Evolutionary conservation across 2,113 vertebrate genomes (phyloP), one percentile per base, ranked within the genome.

Genomic region (Spea bombifrons): DNA sequence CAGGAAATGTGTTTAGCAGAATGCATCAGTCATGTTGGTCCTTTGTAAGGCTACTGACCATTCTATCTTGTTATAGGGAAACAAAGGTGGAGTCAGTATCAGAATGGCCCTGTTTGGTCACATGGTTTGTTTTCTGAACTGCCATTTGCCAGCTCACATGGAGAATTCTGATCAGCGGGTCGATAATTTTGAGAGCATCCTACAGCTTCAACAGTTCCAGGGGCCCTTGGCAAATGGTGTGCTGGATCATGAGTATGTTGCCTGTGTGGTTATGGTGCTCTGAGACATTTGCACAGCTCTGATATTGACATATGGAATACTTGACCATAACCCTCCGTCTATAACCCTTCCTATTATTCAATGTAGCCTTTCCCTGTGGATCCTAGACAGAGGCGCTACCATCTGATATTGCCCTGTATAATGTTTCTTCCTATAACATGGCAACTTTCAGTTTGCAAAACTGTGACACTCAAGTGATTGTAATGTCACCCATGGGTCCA

Each of bases 61-160:
- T 63, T 68, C 7, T 12, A 3, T 74, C 81, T 81, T 0, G 45
- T 65, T 80, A 65, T 82, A 99, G 97, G 97, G 97, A 73, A 99
- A 99, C 87, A 99, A 99, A 87, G 97, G 97, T 0, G 97, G 96
- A 0, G 96, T 99, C 72, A 99, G 97, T 0, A 85, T 91, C 5
- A 90, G 95, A 67, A 88, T 95, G 88, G 92, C 94, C 0, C 71
- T 96, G 86, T 98, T 96, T 0, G 97, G 97, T 70, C 95, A 99
- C 87, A 94, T 97, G 47, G 90, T 99, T 71, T 99, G 97, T 84
- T 99, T 99, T 87, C 92, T 99, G 50, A 99, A 99, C 91, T 99
- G 97, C 88, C 97, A 99, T 90, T 88, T 99, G 86, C 97, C 97
- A 0, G 96, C 97, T 0, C 97, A 99, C 87, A 94, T 98, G 95